These are phyloP conservation scores for Ramphastos sulfuratus DNA, from an alignment of 2,113 vertebrate genomes.

Conservation along the genomic window DNA sequence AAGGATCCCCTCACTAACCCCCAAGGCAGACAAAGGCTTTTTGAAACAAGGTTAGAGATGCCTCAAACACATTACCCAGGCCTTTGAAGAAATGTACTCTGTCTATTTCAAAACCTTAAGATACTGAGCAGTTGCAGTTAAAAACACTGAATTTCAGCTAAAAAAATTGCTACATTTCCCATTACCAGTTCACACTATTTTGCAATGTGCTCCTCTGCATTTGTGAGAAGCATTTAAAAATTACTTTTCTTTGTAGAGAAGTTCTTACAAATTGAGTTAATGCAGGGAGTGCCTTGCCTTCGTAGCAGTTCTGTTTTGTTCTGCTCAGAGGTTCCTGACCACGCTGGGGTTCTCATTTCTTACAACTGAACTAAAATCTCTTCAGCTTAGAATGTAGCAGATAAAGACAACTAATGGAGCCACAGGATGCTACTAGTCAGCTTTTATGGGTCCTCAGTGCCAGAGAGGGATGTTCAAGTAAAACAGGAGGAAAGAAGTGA, in stretches of 20 bases:
- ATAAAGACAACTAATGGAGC: not conserved
- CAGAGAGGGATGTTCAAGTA: not conserved
- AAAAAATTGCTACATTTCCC: not conserved
- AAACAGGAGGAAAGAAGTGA: rapidly evolving
- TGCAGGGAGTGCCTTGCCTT: not conserved
- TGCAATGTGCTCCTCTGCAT: not conserved
- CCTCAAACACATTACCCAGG: not conserved
- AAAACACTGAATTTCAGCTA: not conserved
- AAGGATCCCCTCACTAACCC: not conserved
- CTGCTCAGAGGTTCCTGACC: not conserved
- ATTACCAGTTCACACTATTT: not conserved
- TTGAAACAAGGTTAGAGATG: not conserved
- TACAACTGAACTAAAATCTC: not conserved
- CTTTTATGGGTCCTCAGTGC: not conserved
- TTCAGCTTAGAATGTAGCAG: not conserved
- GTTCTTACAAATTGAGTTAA: not conserved
- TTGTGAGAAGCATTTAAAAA: not conserved
- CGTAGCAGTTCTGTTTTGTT: not conserved
- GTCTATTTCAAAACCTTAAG: not conserved
- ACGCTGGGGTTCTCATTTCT: not conserved
- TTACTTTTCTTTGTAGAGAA: not conserved
- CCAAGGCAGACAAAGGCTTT: not conserved
- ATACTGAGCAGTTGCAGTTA: not conserved
- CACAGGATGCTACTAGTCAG: not conserved
- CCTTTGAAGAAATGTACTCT: not conserved